Conservation (phyloP, 2,797 vertebrate genomes). For the Syncerus caffer region DNA sequence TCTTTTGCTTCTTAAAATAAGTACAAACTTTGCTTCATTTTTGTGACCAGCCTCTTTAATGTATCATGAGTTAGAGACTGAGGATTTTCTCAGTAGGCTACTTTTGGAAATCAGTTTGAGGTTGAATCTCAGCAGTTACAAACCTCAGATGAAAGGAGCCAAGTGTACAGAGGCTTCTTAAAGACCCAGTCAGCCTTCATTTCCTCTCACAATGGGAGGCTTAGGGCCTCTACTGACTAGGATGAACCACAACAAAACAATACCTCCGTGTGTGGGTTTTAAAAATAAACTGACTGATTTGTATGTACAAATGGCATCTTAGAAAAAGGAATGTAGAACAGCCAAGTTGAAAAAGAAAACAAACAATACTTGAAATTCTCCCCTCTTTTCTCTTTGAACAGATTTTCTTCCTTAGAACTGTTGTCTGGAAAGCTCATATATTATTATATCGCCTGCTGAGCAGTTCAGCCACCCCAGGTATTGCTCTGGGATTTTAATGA, state of each 20-base stretch:
- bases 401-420: constrained; percentile 19
- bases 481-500: neutral
- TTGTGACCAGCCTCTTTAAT: neutral
- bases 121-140: constrained; percentile 63
- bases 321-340: constrained; percentile 51
- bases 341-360: constrained; percentile 52
- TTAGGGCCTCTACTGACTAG: neutral
- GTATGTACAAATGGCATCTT: constrained; percentile 43
- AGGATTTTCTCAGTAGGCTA: neutral
- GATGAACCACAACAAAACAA: constrained; percentile 61
- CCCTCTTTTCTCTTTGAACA: constrained; percentile 32
- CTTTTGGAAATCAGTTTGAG: constrained; percentile 51
- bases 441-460: neutral
- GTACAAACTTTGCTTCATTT: neutral
- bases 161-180: neutral
- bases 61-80: neutral
- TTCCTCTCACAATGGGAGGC: constrained; percentile 67
- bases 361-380: constrained; percentile 60
- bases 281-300: constrained; percentile 70
- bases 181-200: constrained; percentile 38
- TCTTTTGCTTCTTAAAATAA: neutral
- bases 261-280: constrained; percentile 52
- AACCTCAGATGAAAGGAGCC: constrained; percentile 76
- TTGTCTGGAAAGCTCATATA: constrained; percentile 60
- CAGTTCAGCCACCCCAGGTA: neutral